A percentile compares a stretch with the other conserved stretches of the same genome.
Conservation (phyloP, 2,797 vertebrate genomes). For the Enteromius fasciolatus region DNA sequence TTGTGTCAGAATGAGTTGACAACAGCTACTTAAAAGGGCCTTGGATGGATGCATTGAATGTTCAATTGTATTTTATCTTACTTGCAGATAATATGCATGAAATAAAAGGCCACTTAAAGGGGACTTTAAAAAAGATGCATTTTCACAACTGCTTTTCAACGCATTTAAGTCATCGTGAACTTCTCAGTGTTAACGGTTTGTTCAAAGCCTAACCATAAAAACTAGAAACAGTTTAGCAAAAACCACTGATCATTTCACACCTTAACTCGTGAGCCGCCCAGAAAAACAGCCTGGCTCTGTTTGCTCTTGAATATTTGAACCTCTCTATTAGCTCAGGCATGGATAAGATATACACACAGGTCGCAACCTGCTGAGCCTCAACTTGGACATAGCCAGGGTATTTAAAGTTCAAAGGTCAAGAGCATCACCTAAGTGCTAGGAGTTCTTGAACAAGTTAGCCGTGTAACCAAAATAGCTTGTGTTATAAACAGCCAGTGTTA, state of each 20-base stretch:
- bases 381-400: background rate
- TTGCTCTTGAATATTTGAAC: background rate
- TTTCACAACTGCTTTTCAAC: background rate
- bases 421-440: background rate
- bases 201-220: background rate
- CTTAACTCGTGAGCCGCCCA: background rate
- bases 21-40: background rate
- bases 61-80: background rate
- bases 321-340: conserved; percentile 1
- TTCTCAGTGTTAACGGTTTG: background rate
- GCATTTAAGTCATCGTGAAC: background rate
- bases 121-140: background rate
- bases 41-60: background rate
- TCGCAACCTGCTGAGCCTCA: background rate
- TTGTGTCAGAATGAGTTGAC: background rate
- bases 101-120: background rate
- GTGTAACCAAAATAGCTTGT: conserved; percentile 4
- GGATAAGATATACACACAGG: background rate
- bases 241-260: conserved; percentile 5
- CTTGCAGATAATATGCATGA: background rate
- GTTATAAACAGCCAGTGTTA: background rate
- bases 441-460: background rate
- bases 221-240: background rate
- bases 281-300: background rate
- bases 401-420: conserved; percentile 5